A percentile compares a stretch with the other conserved stretches of the same genome.
Evolutionary conservation across 2,888 invertebrate species (phyloP).

Genomic region (Phanerotoma sp.): DNA sequence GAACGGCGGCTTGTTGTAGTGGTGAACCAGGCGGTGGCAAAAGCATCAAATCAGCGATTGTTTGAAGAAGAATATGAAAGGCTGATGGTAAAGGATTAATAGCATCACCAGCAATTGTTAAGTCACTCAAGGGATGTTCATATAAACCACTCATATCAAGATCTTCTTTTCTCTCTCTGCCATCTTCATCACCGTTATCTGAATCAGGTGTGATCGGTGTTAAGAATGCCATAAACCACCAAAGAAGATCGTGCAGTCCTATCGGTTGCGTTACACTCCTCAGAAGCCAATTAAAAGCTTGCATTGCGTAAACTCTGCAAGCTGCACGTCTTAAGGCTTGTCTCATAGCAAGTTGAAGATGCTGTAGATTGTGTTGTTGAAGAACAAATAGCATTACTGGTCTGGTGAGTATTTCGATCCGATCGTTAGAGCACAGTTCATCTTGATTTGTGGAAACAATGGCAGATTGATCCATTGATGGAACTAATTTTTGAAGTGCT

Average conservation of each 20-base stretch:
- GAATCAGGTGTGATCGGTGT: slow-evolving; percentile 61
- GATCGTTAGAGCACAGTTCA: slow-evolving; percentile 59
- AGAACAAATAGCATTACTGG: slow-evolving; percentile 88
- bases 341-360: slow-evolving; percentile 82
- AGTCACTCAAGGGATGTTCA: slow-evolving; percentile 80
- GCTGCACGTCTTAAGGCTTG: slow-evolving; percentile 80
- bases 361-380: slow-evolving; percentile 81
- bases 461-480: slow-evolving; percentile 63
- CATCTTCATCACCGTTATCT: slow-evolving; percentile 61
- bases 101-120: slow-evolving; percentile 72
- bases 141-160: slow-evolving; percentile 63
- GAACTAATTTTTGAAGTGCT: slow-evolving; percentile 79
- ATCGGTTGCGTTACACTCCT: slow-evolving; percentile 88
- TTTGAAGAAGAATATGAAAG: slow-evolving; percentile 85
- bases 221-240: slow-evolving; percentile 93
- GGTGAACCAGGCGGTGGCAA: slow-evolving; percentile 84
- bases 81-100: slow-evolving; percentile 70
- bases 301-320: slow-evolving; percentile 84
- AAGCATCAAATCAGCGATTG: slow-evolving; percentile 89
- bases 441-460: slow-evolving; percentile 57
- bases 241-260: slow-evolving; percentile 91
- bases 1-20: slow-evolving; percentile 86
- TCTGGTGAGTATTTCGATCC: slow-evolving; percentile 67
- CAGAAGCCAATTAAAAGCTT: slow-evolving; percentile 94
- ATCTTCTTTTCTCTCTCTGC: slow-evolving; percentile 55